Conservation (phyloP, 2,888 invertebrate species). For the Pristionchus arcanus region DNA sequence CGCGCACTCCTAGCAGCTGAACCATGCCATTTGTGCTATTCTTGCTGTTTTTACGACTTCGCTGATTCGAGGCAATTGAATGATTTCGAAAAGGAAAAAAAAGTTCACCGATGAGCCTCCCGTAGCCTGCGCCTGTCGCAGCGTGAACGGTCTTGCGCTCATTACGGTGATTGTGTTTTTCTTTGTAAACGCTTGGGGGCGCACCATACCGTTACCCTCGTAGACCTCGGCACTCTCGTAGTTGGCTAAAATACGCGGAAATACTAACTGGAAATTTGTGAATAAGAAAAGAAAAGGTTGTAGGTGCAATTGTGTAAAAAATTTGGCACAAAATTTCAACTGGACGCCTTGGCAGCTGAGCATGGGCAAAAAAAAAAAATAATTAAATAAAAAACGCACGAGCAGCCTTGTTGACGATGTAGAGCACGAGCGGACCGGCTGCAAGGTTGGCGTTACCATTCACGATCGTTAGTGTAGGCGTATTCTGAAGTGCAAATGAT, state of each 20-base stretch:
- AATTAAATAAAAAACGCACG: neutral
- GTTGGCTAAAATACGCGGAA: neutral
- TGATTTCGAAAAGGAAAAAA: no score
- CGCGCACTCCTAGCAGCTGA: neutral
- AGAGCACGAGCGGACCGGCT: constrained; percentile 15
- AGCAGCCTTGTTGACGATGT: constrained; percentile 15
- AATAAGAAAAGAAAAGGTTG: no score
- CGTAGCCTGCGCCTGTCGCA: neutral
- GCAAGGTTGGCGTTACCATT: neutral
- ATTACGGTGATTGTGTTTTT: neutral
- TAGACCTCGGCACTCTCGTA: neutral
- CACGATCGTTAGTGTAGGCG: neutral
- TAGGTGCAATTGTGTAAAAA: no score
- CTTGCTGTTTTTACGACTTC: no score
- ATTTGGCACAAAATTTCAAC: no score
- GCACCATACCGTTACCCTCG: neutral
- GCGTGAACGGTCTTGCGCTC: constrained; percentile 32
- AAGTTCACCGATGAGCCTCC: neutral
- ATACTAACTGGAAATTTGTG: no score
- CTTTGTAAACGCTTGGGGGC: neutral
- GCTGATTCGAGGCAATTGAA: no score
- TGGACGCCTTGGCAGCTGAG: no score
- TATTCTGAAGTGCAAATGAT: neutral
- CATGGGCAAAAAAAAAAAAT: no score
- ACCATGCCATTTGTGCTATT: neutral